Evolutionary conservation across 2,113 vertebrate genomes (phyloP), one percentile per base, ranked within the genome.

Genomic region (Furnarius figulus): DNA sequence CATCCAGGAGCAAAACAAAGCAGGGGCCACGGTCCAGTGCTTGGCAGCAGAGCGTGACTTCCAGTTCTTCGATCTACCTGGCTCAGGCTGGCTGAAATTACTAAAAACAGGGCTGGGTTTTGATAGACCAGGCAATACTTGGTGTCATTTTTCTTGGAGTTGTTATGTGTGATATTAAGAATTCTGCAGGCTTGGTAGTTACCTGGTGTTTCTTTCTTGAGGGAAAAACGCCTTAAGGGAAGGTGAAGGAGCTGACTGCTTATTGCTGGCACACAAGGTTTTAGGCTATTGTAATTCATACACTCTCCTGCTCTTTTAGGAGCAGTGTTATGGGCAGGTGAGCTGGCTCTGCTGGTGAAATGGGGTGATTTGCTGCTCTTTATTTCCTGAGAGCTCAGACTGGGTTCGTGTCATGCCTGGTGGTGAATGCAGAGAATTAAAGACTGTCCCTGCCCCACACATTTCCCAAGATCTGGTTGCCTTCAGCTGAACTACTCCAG

Each of bases 351-450:
- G 55, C 73, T 59, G 46, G 14, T 42, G 13, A 59, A 59, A 56
- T 2, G 14, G 44, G 31, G 20, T 46, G 76, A 68, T 92, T 73
- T 78, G 25, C 56, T 83, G 67, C 39, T 89, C 24, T 72, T 31
- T 67, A 6, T 62, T 77, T 72, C 46, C 50, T 9, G 20, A 63
- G 37, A 62, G 18, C 47, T 83, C 55, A 44, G 53, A n/a, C 18
- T 0, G 0, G 72, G n/a, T n/a, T 83, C 0, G 0, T 22, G n/a
- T 61, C 79, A 31, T 0, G 0, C 49, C 55, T 28, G 53, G 20
- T 5, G 1, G 25, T 10, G 21, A 47, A 30, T 23, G 24, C 46
- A 37, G 44, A 42, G 24, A 4, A 52, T 44, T 52, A 37, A 65
- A 76, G 40, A 19, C 16, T 14, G 11, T 88, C 35, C 46, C 30